phyloP scores from a whole-genome alignment of 2,113 vertebrate species.

The Thalassarche chlororhynchos region DNA sequence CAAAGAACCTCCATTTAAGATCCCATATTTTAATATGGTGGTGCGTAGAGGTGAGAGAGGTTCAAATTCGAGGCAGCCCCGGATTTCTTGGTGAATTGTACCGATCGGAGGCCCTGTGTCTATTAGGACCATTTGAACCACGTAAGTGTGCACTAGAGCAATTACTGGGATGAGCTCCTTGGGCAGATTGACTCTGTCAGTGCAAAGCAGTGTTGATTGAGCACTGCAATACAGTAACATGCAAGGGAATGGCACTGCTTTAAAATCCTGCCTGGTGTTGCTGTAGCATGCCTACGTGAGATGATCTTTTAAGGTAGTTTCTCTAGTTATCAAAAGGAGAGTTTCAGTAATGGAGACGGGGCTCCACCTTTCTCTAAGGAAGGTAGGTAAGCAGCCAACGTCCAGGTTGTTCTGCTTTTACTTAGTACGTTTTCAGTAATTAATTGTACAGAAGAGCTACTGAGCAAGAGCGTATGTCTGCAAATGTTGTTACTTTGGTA shows the following conservation, averaged over 20 bases:
- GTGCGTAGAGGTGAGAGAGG: not conserved
- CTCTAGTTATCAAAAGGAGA: not conserved
- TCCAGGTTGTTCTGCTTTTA: not conserved
- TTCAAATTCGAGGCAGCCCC: not conserved
- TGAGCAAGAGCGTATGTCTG: not conserved
- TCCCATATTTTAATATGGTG: not conserved
- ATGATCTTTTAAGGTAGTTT: not conserved
- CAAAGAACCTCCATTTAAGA: not conserved
- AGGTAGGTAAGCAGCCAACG: not conserved
- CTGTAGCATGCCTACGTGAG: not conserved
- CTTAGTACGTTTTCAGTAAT: not conserved
- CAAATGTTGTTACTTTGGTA: not conserved
- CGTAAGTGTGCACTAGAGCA: not conserved
- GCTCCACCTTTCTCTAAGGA: not conserved
- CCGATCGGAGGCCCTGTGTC: fast-evolving
- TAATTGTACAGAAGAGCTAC: not conserved
- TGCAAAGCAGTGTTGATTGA: not conserved
- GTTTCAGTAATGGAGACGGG: not conserved
- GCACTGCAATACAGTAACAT: fast-evolving
- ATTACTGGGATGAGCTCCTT: not conserved
- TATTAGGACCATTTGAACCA: not conserved
- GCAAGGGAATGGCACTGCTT: not conserved
- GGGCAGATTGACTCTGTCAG: not conserved
- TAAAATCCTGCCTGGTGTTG: not conserved
- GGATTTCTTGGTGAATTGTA: not conserved